Conservation (phyloP, 2,888 invertebrate species). For the Aquatica leii region DNA sequence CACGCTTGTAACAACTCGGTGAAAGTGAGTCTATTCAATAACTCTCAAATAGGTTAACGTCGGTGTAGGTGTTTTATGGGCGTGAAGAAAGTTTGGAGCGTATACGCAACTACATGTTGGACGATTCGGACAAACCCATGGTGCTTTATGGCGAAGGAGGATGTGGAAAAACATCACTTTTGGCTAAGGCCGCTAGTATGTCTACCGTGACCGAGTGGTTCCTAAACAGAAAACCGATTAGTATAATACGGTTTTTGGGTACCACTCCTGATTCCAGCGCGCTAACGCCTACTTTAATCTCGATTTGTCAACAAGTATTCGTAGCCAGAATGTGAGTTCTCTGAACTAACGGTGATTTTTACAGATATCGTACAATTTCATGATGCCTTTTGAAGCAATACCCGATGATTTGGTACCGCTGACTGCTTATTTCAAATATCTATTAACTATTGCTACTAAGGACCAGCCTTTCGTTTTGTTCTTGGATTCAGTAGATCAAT, state of each 20-base stretch:
- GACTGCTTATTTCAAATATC: constrained; percentile 94
- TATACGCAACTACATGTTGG: constrained; percentile 84
- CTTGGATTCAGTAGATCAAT: constrained; percentile 95
- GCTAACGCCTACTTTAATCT: constrained; percentile 91
- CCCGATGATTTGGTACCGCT: constrained; percentile 96
- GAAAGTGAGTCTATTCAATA: constrained; percentile 66
- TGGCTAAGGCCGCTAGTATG: constrained; percentile 90
- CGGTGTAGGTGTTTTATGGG: constrained; percentile 85
- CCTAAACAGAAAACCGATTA: constrained; percentile 78
- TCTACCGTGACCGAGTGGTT: constrained; percentile 77
- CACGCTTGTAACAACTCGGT: constrained; percentile 96
- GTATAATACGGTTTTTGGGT: constrained; percentile 91
- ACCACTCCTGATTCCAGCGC: constrained; percentile 98
- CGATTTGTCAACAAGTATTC: constrained; percentile 90
- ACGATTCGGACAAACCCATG: constrained; percentile 85
- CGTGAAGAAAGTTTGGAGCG: constrained; percentile 84
- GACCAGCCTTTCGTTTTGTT: constrained; percentile 90
- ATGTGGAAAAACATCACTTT: constrained; percentile 95
- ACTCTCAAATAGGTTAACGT: too few relatives aligned
- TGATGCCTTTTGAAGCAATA: constrained; percentile 90
- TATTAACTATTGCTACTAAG: constrained; percentile 81
- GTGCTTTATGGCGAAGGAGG: constrained; percentile 96
- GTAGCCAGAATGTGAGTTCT: neutral
- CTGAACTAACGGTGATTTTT: constrained; percentile 46
- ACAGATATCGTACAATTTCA: constrained; percentile 90